Evolutionary conservation across 2,888 invertebrate species (phyloP).

Genomic region (Strigamia crassipes): DNA sequence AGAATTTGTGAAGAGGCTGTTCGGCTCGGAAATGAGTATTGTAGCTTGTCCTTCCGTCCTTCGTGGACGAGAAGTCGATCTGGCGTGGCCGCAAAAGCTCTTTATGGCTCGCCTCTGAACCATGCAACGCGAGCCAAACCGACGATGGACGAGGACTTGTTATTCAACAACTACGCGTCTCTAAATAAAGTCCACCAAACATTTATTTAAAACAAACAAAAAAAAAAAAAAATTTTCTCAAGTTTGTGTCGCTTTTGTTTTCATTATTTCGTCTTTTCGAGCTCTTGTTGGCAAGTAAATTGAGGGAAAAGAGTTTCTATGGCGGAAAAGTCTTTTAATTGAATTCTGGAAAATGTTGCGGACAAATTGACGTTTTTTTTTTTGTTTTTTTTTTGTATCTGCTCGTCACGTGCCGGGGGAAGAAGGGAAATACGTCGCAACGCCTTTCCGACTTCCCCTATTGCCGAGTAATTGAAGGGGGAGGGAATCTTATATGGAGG

Average conservation of each 20-base stretch:
- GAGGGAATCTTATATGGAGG: slow-evolving; percentile 5
- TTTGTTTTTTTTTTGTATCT: not conserved
- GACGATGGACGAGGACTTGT: not conserved
- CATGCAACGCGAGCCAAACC: slow-evolving; percentile 5
- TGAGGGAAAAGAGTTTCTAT: not conserved
- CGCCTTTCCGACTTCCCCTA: slow-evolving; percentile 19
- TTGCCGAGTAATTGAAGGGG: slow-evolving; percentile 26
- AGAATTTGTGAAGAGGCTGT: slow-evolving; percentile 13
- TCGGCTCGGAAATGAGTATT: not conserved
- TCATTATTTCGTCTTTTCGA: not conserved
- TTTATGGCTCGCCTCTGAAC: slow-evolving; percentile 30
- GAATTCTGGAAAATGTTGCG: no score
- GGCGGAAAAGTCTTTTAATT: no score
- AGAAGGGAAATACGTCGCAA: slow-evolving; percentile 17
- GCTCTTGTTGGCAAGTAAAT: not conserved
- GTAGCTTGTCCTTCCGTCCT: slow-evolving; percentile 23
- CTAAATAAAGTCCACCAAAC: not conserved
- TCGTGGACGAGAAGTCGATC: not conserved
- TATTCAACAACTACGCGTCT: not conserved
- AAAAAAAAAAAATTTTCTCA: no score
- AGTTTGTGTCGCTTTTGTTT: not conserved
- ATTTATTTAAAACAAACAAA: no score
- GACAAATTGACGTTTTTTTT: not conserved
- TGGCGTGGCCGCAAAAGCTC: slow-evolving; percentile 30
- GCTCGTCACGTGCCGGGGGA: slow-evolving; percentile 1